Conservation (phyloP, 1,140 invertebrate genomes). For the Calosoma granatense region DNA sequence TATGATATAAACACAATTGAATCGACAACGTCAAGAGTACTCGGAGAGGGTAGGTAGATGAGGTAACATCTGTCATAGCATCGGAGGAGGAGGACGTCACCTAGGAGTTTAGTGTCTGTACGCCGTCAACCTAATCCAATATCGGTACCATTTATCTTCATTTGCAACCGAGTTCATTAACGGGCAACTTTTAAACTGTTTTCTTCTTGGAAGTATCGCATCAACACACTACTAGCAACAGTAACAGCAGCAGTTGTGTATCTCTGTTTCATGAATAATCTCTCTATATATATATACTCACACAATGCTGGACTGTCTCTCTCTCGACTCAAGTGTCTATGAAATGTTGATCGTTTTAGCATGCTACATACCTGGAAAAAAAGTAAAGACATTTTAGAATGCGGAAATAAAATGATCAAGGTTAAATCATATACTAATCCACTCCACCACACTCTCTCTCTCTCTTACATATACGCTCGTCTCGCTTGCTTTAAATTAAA, state of each 20-base stretch:
- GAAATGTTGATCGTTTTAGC: too few relatives aligned
- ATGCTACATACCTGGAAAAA: slow-evolving; percentile 2
- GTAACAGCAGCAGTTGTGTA: too few relatives aligned
- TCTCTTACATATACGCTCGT: too few relatives aligned
- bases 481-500: too few relatives aligned
- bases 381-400: neutral
- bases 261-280: too few relatives aligned
- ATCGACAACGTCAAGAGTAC: neutral
- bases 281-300: too few relatives aligned
- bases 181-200: slow-evolving; percentile 30
- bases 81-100: neutral
- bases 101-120: slow-evolving; percentile 6
- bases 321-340: too few relatives aligned
- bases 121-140: slow-evolving; percentile 33
- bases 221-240: too few relatives aligned
- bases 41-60: neutral
- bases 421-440: neutral
- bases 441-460: too few relatives aligned
- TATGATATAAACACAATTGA: slow-evolving; percentile 10
- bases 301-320: too few relatives aligned
- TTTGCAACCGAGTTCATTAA: slow-evolving; percentile 36
- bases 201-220: neutral
- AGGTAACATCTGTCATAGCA: slow-evolving; percentile 8
- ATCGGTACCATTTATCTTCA: slow-evolving; percentile 37
- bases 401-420: neutral